Conservation (phyloP, 2,113 vertebrate species). For the Chionis minor region DNA sequence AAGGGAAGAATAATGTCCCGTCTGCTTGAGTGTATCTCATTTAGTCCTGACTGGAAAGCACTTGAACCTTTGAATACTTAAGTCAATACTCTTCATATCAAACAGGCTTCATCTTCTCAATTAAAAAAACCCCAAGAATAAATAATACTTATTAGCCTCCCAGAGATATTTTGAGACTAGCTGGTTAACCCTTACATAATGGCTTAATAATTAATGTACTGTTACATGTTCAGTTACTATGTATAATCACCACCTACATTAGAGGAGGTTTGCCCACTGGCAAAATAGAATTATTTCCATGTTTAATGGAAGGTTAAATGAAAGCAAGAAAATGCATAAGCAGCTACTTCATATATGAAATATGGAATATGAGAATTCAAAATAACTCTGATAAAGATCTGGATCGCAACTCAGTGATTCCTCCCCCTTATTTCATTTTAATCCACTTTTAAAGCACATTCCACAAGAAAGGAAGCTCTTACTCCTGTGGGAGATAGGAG, state of each 20-base stretch:
- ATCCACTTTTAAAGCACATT: constrained; percentile 1
- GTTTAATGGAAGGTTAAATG: background rate
- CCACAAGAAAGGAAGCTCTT: constrained; percentile 3
- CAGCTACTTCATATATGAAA: background rate
- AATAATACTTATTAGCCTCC: background rate
- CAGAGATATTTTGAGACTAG: background rate
- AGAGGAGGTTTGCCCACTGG: background rate
- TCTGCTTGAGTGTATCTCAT: background rate
- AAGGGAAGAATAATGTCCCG: background rate
- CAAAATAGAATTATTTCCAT: background rate
- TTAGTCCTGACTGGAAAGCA: background rate
- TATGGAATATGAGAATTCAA: background rate
- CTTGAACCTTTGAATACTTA: background rate
- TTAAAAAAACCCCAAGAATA: background rate
- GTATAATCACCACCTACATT: background rate
- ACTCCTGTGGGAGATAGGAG: constrained; percentile 14
- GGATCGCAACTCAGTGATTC: background rate
- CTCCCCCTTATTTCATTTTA: background rate
- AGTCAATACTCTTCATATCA: background rate
- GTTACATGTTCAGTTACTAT: background rate
- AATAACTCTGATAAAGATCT: background rate
- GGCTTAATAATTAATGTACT: background rate
- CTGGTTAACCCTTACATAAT: background rate
- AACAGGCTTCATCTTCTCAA: background rate
- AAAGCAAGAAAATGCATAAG: background rate